Evolutionary conservation across 1,140 invertebrate species (phyloP).

Genomic region (Pachypeltis micranthus): DNA sequence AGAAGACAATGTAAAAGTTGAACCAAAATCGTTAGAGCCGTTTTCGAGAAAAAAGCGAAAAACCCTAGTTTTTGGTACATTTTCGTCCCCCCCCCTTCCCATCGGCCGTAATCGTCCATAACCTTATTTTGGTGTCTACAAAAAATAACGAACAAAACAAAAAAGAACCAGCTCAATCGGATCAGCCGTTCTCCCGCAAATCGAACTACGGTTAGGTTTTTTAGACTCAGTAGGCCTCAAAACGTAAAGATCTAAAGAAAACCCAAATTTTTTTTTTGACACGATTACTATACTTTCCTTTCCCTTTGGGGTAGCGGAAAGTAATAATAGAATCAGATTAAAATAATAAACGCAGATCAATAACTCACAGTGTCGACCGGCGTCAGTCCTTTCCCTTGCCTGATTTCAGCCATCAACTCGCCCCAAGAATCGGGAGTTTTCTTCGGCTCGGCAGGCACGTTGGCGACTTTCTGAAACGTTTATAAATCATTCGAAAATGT

Average conservation of each 20-base stretch:
- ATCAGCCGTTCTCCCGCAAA: not conserved
- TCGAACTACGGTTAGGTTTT: not conserved
- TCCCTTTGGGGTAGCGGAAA: not conserved
- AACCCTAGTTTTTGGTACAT: no score
- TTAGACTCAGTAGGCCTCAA: not conserved
- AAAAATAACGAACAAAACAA: no score
- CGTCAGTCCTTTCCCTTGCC: slow-evolving; percentile 62
- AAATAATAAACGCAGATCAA: not conserved
- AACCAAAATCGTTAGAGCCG: no score
- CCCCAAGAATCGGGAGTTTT: slow-evolving; percentile 41
- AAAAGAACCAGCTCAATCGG: no score
- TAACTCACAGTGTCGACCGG: slow-evolving; percentile 39
- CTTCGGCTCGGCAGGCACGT: slow-evolving; percentile 18
- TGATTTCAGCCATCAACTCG: slow-evolving; percentile 66
- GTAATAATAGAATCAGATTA: not conserved
- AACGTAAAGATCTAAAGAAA: not conserved
- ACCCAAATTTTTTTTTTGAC: not conserved
- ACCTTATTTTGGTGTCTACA: no score
- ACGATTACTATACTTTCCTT: not conserved
- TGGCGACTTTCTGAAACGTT: slow-evolving; percentile 26
- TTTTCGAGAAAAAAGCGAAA: no score
- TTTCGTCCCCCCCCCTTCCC: no score
- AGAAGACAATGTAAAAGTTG: no score
- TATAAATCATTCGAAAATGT: not conserved
- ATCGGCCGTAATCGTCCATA: no score